These are phyloP conservation scores for Upupa epops DNA, from an alignment of 2,113 vertebrate species.

Conservation along the genomic window DNA sequence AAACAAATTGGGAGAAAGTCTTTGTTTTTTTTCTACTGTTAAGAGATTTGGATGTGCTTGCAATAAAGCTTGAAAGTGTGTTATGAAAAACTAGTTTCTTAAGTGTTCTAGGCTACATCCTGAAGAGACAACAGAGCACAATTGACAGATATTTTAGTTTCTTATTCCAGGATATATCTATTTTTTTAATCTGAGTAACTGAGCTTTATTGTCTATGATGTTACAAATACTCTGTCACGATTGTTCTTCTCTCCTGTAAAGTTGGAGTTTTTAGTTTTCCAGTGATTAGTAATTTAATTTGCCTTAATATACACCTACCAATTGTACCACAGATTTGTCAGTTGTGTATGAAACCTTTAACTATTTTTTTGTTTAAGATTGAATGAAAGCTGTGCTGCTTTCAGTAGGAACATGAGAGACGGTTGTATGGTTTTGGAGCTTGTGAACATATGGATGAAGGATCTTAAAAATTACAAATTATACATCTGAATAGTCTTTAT, in stretches of 20 bases:
- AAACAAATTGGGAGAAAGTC: background rate
- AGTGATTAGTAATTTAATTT: background rate
- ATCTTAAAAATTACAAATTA: background rate
- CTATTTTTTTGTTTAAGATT: background rate
- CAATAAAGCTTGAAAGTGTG: background rate
- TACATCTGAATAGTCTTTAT: background rate
- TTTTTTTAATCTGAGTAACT: background rate
- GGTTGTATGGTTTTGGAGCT: background rate
- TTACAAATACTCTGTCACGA: background rate
- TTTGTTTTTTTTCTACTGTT: background rate
- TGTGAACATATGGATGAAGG: background rate
- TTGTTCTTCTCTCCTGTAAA: background rate
- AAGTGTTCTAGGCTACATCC: background rate
- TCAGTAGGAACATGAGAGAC: background rate
- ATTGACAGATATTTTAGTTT: background rate
- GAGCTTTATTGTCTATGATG: background rate
- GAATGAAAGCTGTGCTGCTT: background rate
- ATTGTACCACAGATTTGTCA: background rate
- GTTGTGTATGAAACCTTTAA: background rate
- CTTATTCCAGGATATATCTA: rapidly evolving
- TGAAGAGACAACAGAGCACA: background rate
- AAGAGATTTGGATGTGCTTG: background rate
- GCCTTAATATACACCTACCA: background rate
- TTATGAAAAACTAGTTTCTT: background rate
- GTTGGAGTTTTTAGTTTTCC: background rate